These are phyloP conservation scores for Salarias fasciatus DNA, from an alignment of 2,797 vertebrate genomes.

Conservation along the genomic window DNA sequence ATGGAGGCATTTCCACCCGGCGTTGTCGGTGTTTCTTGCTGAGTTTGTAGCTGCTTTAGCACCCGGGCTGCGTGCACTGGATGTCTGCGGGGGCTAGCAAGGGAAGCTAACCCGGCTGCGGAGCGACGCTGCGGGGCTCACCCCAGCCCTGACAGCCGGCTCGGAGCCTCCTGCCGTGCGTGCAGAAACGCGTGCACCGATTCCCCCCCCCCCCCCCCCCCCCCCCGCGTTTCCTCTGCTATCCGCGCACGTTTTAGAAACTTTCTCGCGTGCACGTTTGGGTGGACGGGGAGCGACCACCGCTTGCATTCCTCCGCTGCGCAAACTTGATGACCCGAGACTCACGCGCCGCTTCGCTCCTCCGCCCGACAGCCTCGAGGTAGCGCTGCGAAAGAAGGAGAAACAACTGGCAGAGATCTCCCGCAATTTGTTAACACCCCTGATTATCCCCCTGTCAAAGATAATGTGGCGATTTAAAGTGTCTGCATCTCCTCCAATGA, in stretches of 20 bases:
- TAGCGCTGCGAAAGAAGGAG: no score
- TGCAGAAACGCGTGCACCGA: constrained; percentile 12
- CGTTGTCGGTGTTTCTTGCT: no score
- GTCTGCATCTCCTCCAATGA: constrained; percentile 55
- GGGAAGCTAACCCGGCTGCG: no score
- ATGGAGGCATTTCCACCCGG: no score
- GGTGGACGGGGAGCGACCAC: no score
- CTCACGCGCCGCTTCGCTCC: constrained; percentile 13
- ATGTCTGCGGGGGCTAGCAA: no score
- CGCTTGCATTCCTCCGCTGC: constrained; percentile 50
- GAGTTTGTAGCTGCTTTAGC: no score
- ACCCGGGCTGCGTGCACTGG: no score
- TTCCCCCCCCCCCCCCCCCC: no score
- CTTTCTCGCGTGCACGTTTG: no score
- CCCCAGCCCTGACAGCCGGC: constrained; percentile 28
- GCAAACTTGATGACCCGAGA: constrained; percentile 49
- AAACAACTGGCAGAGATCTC: constrained; percentile 48
- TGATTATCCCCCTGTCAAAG: constrained; percentile 60
- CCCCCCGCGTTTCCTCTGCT: no score
- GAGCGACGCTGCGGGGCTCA: no score
- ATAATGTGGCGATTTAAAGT: constrained; percentile 54
- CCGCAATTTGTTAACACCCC: constrained; percentile 60
- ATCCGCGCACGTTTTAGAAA: background rate
- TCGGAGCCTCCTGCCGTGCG: constrained; percentile 47
- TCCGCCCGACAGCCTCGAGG: constrained; percentile 1